These are phyloP conservation scores for Hemitrygon akajei DNA, from an alignment of 2,797 vertebrate genomes.

Conservation along the genomic window DNA sequence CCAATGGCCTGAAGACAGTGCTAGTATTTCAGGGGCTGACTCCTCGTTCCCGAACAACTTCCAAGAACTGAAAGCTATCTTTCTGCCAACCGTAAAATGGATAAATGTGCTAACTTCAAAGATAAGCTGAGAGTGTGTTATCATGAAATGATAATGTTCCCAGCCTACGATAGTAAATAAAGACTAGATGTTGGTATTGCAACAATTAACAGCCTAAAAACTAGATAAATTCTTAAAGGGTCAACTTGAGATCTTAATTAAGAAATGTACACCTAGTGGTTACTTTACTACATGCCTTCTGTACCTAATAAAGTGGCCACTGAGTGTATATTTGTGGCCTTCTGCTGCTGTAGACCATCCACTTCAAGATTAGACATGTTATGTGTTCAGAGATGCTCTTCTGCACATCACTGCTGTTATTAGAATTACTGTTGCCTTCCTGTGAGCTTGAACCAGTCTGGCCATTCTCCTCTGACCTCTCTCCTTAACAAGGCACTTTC, in stretches of 20 bases:
- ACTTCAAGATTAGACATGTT: too few relatives aligned
- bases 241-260: not conserved
- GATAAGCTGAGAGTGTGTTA: not conserved
- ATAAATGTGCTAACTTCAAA: not conserved
- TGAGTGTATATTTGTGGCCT: too few relatives aligned
- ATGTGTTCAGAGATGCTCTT: too few relatives aligned
- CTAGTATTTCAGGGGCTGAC: not conserved
- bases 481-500: too few relatives aligned
- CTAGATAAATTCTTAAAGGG: not conserved
- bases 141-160: too few relatives aligned
- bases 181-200: not conserved
- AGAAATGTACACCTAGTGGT: not conserved
- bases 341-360: too few relatives aligned
- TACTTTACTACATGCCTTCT: too few relatives aligned
- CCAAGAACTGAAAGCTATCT: not conserved
- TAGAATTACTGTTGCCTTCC: too few relatives aligned
- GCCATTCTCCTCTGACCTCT: too few relatives aligned
- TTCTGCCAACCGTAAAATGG: not conserved
- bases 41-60: not conserved
- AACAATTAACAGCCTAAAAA: not conserved
- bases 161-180: not conserved
- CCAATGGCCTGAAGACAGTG: not conserved
- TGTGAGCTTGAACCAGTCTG: too few relatives aligned
- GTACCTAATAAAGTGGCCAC: too few relatives aligned
- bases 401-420: too few relatives aligned